Evolutionary conservation across 2,888 invertebrate genomes (phyloP), one percentile per base, ranked within the genome.

Genomic region (Actias luna): DNA sequence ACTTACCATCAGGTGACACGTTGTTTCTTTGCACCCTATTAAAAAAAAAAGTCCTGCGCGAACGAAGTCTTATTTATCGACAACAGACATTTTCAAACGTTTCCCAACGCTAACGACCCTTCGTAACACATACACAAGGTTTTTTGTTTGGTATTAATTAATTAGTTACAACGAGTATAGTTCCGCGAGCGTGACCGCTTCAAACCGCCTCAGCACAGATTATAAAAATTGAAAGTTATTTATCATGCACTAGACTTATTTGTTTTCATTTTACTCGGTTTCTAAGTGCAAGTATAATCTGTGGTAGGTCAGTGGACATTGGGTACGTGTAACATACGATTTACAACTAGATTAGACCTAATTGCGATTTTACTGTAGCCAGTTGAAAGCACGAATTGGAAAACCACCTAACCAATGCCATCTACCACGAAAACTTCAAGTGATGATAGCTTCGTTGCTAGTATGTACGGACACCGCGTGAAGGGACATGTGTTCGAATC

Each of bases 171-270:
- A 50, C 4, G 46, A 25, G 46, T 50, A 12, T 50, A 10, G 25
- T 50, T 22, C 25, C 46, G 25, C 46, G 46, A 50, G 46, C 25
- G 46, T 50, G 46, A 50, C 46, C 46, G 46, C 12, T 42, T 18
- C 46, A 10, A 22, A 3, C 4, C 46, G 46, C 12, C 46, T 50
- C 46, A 25, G 4, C 46, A 50, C 46, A 50, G 46, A 50, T 46
- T 46, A 46, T 25, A 50, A 50, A 22, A 50, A 50, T 50, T 50
- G 46, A 50, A 50, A 50, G 46, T 50, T 50, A 12, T 50, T 25
- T 50, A 25, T 50, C 22, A 42, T 12, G 25, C 25, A 22, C 22
- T 12, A 25, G 4, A 50, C 8, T 12, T 50, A 50, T 50, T 25
- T 50, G 22, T 50, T 25, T 25, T 50, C 46, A 25, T 50, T 50